Percentiles rank a stretch among this genome's conserved stretches.
These are phyloP conservation scores for Mechanitis messenoides DNA, from an alignment of 2,888 invertebrate species.

Conservation along the genomic window DNA sequence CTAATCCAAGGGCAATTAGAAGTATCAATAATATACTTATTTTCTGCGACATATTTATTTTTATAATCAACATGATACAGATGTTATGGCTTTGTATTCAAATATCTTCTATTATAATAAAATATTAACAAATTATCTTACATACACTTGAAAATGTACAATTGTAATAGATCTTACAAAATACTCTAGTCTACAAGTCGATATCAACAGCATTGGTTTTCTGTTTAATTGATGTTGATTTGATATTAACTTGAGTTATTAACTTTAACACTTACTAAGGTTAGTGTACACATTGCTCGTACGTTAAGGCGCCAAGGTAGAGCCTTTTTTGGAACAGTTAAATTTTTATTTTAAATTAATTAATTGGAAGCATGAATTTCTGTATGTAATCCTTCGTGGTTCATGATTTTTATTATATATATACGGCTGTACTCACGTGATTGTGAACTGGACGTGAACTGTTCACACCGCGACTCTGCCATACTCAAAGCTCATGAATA, in stretches of 20 bases:
- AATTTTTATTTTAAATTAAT: not conserved
- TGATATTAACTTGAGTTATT: conserved; percentile 47
- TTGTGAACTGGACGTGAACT: too few relatives aligned
- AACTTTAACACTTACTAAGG: conserved; percentile 52
- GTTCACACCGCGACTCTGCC: too few relatives aligned
- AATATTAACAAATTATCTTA: conserved; percentile 77
- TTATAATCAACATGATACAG: conserved; percentile 75
- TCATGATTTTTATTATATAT: too few relatives aligned
- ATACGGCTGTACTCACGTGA: too few relatives aligned
- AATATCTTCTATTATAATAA: conserved; percentile 73
- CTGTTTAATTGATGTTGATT: conserved; percentile 25
- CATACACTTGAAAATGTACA: conserved; percentile 75
- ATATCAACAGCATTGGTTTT: conserved; percentile 34
- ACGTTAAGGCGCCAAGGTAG: conserved; percentile 43
- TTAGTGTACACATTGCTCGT: conserved; percentile 47
- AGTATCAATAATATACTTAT: not conserved
- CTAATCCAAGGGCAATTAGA: too few relatives aligned
- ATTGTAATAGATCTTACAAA: conserved; percentile 71
- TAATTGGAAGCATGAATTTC: not conserved
- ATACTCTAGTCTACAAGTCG: conserved; percentile 59
- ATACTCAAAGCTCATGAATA: too few relatives aligned
- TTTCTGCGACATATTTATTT: conserved; percentile 64
- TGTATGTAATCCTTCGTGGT: too few relatives aligned
- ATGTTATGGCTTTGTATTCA: conserved; percentile 75
- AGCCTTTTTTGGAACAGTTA: not conserved